Percentiles rank a stretch among this genome's conserved stretches.
phyloP scores from a whole-genome alignment of 2,113 vertebrate species.

The Aegypius monachus region DNA sequence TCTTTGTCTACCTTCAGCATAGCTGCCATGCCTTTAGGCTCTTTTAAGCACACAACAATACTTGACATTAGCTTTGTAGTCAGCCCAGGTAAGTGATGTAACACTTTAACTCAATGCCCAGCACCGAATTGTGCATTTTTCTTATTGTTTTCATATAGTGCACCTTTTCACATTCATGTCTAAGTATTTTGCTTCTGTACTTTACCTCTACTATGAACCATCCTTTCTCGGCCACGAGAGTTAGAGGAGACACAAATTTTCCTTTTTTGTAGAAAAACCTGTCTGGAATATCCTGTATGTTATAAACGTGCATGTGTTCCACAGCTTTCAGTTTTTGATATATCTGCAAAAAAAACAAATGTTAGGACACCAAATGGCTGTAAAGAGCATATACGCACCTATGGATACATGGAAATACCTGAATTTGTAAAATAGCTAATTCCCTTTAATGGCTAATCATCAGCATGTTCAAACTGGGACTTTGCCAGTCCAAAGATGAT shows the following conservation, averaged over 20 bases:
- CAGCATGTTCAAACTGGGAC: background rate
- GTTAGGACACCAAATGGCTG: background rate
- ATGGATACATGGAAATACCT: background rate
- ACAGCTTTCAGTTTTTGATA: conserved; percentile 75
- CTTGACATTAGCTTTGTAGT: background rate
- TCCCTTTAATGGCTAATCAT: background rate
- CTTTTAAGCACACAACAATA: background rate
- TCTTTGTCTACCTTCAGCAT: background rate
- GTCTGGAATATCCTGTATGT: conserved; percentile 79
- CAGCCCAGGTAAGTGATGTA: background rate
- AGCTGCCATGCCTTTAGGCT: background rate
- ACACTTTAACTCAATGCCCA: background rate
- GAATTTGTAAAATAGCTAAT: background rate
- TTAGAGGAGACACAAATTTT: conserved; percentile 88
- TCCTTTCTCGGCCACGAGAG: conserved; percentile 87
- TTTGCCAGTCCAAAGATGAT: background rate
- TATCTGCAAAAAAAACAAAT: conserved; percentile 72
- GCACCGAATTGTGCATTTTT: background rate
- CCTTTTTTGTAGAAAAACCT: conserved; percentile 88
- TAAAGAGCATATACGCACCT: background rate
- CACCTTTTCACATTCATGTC: background rate
- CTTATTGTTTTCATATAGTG: background rate
- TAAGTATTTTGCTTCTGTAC: background rate
- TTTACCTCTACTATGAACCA: conserved; percentile 93
- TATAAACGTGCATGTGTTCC: conserved; percentile 83